Base-by-base conservation (phyloP, 2,113 vertebrate species). In the Aegotheles bennettii region DNA sequence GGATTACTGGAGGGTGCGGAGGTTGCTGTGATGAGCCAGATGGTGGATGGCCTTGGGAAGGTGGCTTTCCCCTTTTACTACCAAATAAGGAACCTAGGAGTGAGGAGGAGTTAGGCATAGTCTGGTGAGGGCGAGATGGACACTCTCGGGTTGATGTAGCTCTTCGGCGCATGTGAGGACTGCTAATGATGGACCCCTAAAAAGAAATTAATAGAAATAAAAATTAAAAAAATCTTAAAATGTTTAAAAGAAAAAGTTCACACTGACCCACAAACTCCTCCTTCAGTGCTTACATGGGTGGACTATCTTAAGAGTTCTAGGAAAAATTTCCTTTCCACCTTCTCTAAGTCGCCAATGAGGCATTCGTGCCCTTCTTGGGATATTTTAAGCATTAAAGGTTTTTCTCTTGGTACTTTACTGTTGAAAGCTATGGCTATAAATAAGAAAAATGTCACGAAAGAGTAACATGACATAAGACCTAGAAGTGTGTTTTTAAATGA, bases 181-280 rank as follows among this genome's bases (percentile, higher is more conserved):
- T 99, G 99, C 98, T 99, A 99, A 99, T 99, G 99, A 99, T 99
- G 98, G 99, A 99, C 88, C 99, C 99, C 99, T 99, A 98, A 96
- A 98, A 98, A 98, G 98, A 98, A 98, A 98, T 98, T 97, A 98
- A 98, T 96, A 98, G 97, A 98, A 97, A 97, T 92, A 71, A 98
- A 97, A 97, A 98, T 98, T 98, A 98, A 97, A 98, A 85, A 97
- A 96, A 95, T 40, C 96, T 97, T 78, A 70, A 90, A 97, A 93
- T 95, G 95, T 83, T 92, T n/a, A 31, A 88, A 96, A 94, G 90
- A 92, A 96, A 91, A 95, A 92, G 75, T 95, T 91, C 96, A 94
- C 96, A 95, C 94, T 96, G 97, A 97, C 94, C 90, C 96, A 97
- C 95, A 94, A 97, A 96, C 85, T 96, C 84, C 95, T 93, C 75